Evolutionary conservation across 2,888 invertebrate genomes (phyloP).

Genomic region (Pachymerium ferrugineum): DNA sequence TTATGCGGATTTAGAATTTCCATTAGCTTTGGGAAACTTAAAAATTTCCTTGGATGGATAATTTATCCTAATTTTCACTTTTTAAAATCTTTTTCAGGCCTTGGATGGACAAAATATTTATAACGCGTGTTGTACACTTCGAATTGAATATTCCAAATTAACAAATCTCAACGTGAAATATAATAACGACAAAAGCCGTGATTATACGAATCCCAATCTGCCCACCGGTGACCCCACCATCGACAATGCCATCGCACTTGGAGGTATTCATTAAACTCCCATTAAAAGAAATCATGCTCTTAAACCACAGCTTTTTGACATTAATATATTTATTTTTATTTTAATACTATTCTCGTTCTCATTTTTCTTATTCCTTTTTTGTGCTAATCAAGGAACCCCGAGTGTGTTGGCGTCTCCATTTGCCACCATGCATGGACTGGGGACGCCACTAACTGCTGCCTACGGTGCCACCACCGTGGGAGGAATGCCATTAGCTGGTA

Average conservation of each 20-base stretch:
- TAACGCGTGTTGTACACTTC: slow-evolving; percentile 97
- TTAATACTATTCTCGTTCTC: background rate
- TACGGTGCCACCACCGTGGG: slow-evolving; percentile 42
- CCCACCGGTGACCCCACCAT: slow-evolving; percentile 80
- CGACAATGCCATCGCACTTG: slow-evolving; percentile 48
- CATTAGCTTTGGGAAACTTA: too few species aligned
- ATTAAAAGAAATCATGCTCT: background rate
- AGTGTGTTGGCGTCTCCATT: slow-evolving; percentile 83
- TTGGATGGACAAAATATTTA: slow-evolving; percentile 99
- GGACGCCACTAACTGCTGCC: slow-evolving; percentile 65
- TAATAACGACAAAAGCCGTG: slow-evolving; percentile 99
- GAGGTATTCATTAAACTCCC: slow-evolving; percentile 44
- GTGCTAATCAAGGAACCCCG: slow-evolving; percentile 62
- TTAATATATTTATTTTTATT: background rate
- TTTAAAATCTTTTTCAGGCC: slow-evolving; percentile 55
- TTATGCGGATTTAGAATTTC: too few species aligned
- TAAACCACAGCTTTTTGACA: background rate
- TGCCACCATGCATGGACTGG: slow-evolving; percentile 68
- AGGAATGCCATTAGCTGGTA: slow-evolving; percentile 35
- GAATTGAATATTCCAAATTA: slow-evolving; percentile 99
- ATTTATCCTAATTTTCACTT: background rate
- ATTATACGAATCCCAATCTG: slow-evolving; percentile 97
- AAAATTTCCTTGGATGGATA: background rate
- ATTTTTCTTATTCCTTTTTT: slow-evolving; percentile 33
- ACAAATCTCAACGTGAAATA: slow-evolving; percentile 97